Conservation (phyloP, 2,113 vertebrate species). For the Ginglymostoma cirratum region DNA sequence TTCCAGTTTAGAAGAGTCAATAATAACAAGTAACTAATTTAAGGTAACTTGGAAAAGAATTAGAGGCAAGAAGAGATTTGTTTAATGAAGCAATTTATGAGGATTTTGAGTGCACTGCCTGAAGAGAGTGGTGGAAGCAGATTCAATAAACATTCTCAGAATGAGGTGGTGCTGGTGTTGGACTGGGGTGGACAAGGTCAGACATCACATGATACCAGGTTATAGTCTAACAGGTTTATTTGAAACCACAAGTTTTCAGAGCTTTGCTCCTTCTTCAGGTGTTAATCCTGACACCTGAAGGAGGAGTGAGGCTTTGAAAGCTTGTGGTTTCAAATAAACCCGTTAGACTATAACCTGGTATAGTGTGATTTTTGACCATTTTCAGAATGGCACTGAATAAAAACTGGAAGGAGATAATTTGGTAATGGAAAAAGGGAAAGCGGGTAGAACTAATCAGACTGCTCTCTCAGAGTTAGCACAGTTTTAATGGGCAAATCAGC, state of each 20-base stretch:
- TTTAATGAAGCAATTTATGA: not conserved
- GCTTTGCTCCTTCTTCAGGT: no score
- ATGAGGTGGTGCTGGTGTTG: no score
- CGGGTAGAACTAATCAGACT: not conserved
- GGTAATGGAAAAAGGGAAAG: not conserved
- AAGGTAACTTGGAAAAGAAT: not conserved
- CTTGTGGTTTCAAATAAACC: no score
- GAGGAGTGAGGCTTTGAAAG: no score
- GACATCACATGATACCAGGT: no score
- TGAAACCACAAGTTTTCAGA: no score
- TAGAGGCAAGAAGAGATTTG: not conserved
- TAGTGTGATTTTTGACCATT: no score
- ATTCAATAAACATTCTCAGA: not conserved
- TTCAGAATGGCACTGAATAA: not conserved
- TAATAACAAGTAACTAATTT: not conserved
- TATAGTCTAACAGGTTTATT: no score
- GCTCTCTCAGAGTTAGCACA: not conserved
- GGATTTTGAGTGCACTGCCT: not conserved
- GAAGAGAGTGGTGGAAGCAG: not conserved
- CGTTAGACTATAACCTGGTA: no score
- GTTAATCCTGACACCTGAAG: no score
- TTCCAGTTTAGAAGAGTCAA: not conserved
- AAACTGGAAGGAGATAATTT: not conserved
- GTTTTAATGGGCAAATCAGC: not conserved
- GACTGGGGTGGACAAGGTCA: no score